phyloP scores from a whole-genome alignment of 2,888 invertebrate genomes.

The Nemapogon koenigi region DNA sequence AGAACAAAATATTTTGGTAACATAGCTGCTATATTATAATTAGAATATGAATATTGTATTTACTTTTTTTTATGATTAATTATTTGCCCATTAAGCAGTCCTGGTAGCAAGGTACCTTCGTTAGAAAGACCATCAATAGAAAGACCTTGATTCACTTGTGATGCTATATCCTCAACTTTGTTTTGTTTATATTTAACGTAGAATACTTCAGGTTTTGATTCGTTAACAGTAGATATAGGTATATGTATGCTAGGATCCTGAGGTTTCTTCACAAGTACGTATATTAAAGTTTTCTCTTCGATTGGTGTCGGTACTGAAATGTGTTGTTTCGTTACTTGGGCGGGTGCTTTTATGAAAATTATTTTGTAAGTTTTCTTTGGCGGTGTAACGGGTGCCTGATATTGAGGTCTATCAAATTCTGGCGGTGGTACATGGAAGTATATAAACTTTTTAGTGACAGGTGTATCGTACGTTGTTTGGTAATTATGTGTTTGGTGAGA shows the following conservation, averaged over 20 bases:
- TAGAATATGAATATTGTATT: no score
- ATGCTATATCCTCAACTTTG: constrained; percentile 14
- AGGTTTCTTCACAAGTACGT: constrained; percentile 75
- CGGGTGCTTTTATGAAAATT: constrained; percentile 78
- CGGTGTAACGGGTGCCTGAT: constrained; percentile 46
- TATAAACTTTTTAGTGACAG: constrained; percentile 70
- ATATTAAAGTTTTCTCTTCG: constrained; percentile 75
- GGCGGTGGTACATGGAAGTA: constrained; percentile 79
- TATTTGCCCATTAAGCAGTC: constrained; percentile 20
- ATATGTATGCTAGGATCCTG: constrained; percentile 72
- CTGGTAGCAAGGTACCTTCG: constrained; percentile 18
- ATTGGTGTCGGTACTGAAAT: no score
- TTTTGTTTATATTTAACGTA: constrained; percentile 76
- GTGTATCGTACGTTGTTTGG: constrained; percentile 9
- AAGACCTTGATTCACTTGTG: background rate
- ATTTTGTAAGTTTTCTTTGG: constrained; percentile 76
- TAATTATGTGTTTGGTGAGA: background rate
- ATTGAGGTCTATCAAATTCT: constrained; percentile 63
- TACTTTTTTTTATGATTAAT: no score
- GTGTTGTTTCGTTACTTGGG: constrained; percentile 65
- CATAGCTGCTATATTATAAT: no score
- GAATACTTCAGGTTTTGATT: constrained; percentile 77
- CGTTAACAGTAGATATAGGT: constrained; percentile 64
- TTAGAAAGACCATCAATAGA: background rate
- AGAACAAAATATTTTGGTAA: no score